These are phyloP conservation scores for Drosophila aff. DNA, from an alignment of 1,140 invertebrate species.

Conservation along the genomic window DNA sequence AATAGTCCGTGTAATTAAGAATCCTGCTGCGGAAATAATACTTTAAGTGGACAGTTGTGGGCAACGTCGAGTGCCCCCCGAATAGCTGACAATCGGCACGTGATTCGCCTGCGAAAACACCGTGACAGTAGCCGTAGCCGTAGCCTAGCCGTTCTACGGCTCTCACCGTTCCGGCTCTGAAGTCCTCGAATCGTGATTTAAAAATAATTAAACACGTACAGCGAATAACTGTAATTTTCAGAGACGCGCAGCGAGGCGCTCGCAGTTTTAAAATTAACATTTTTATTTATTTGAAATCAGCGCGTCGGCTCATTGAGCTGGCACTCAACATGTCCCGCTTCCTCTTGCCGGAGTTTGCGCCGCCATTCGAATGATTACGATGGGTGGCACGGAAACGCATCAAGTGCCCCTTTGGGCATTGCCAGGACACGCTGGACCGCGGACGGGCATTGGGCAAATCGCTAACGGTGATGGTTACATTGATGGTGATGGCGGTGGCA, in stretches of 20 bases:
- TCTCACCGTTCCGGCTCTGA: neutral
- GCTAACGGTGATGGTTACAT: constrained; percentile 20
- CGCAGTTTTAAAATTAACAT: constrained; percentile 77
- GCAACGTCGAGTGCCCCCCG: constrained; percentile 48
- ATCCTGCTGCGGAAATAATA: constrained; percentile 75
- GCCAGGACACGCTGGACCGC: constrained; percentile 5
- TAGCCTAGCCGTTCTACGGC: neutral
- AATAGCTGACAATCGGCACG: constrained; percentile 76
- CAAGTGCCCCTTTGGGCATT: constrained; percentile 91
- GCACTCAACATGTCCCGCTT: constrained; percentile 47
- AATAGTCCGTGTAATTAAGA: constrained; percentile 71
- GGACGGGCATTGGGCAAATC: constrained; percentile 86
- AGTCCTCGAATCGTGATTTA: constrained; percentile 66
- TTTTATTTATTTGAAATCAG: constrained; percentile 82
- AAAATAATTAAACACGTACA: constrained; percentile 84
- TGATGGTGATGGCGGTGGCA: constrained; percentile 41
- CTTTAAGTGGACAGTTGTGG: constrained; percentile 79
- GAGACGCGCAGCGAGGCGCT: constrained; percentile 38
- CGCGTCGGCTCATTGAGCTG: constrained; percentile 68
- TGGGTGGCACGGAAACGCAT: constrained; percentile 92
- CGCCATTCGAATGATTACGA: constrained; percentile 87
- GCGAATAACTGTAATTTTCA: constrained; percentile 82
- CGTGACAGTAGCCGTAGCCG: neutral
- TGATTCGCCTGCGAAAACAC: constrained; percentile 69
- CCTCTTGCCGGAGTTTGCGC: neutral